Evolutionary conservation across 2,113 vertebrate species (phyloP), one percentile per base, ranked within the genome.

Genomic region (Panurus biarmicus): DNA sequence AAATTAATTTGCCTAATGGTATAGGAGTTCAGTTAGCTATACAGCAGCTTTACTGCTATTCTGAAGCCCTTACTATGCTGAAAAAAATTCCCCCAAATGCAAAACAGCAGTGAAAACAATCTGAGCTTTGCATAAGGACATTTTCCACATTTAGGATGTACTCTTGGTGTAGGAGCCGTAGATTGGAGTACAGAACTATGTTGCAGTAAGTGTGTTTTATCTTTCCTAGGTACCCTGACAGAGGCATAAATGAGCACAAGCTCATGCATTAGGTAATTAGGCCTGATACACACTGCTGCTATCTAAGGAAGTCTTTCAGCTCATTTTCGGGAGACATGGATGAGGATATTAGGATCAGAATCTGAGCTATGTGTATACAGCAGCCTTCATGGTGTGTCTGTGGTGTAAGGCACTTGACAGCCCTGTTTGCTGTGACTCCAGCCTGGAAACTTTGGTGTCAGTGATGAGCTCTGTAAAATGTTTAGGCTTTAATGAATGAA

Each of bases 1-100:
- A 97, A 97, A 97, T 97, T 97, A 97, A 96, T 97, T 96, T 91
- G n/a, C 36, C 47, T 78, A 89, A 90, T 85, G 38, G 10, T 84
- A 78, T 26, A 80, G 64, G 45, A 85, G 28, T 50, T 94, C 76
- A 61, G 51, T 89, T 87, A 92, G 38, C 45, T 92, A 23, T 47
- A 77, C 18, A 92, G 94, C 85, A 96, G 93, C 62, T 95, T 85
- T 29, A 88, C 86, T 94, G 84, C 61, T 93, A 71, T 94, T 96
- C 85, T 45, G 93, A 94, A 97, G 69, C 50, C 44, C 20, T 93
- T 86, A 56, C 14, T 64, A 36, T 35, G 56, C 28, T 48, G 21
- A 38, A 31, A 35, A 45, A 72, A 42, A 42, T 42, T 42, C 40
- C 15, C 25, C 40, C 58, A 42, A 22, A 26, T 16, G 28, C 12